Evolutionary conservation across 2,113 vertebrate genomes (phyloP).

Genomic region (Poeciliopsis occidentalis): DNA sequence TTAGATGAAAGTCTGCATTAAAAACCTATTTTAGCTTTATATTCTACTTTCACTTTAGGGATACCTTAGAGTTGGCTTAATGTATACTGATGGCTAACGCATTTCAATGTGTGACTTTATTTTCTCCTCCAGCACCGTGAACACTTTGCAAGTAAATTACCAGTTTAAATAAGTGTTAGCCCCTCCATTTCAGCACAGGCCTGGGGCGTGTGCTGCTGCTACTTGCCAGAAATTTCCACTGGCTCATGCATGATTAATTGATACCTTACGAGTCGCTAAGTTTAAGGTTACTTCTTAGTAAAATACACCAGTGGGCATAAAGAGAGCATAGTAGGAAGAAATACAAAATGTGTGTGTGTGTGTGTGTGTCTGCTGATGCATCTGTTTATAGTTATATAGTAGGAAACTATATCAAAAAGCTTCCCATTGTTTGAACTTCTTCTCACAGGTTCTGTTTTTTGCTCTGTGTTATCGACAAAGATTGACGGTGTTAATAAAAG

Average conservation of each 20-base stretch:
- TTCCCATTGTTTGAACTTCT: conserved; percentile 34
- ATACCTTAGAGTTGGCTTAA: too few relatives aligned
- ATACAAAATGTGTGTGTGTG: neutral
- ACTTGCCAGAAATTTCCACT: conserved; percentile 60
- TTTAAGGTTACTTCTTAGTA: conserved; percentile 64
- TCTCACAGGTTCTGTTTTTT: conserved; percentile 40
- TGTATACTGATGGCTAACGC: neutral
- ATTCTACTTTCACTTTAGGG: neutral
- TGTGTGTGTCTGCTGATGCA: conserved; percentile 1
- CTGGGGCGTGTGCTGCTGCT: conserved; percentile 50
- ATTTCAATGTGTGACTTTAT: conserved; percentile 20
- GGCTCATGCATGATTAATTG: conserved; percentile 71
- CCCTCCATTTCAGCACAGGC: conserved; percentile 44
- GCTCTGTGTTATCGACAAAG: conserved; percentile 24
- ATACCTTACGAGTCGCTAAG: conserved; percentile 42
- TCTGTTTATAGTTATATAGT: conserved; percentile 6
- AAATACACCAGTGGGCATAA: conserved; percentile 56
- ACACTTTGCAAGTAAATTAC: neutral
- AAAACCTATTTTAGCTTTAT: neutral
- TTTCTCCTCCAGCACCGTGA: conserved; percentile 10
- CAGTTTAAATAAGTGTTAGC: conserved; percentile 36
- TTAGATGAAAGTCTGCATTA: neutral
- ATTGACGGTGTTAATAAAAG: neutral
- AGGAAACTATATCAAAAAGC: conserved; percentile 2
- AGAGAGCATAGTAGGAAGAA: too few relatives aligned